phyloP scores from a whole-genome alignment of 1,140 invertebrate genomes.

The Macrobrachium nipponense region DNA sequence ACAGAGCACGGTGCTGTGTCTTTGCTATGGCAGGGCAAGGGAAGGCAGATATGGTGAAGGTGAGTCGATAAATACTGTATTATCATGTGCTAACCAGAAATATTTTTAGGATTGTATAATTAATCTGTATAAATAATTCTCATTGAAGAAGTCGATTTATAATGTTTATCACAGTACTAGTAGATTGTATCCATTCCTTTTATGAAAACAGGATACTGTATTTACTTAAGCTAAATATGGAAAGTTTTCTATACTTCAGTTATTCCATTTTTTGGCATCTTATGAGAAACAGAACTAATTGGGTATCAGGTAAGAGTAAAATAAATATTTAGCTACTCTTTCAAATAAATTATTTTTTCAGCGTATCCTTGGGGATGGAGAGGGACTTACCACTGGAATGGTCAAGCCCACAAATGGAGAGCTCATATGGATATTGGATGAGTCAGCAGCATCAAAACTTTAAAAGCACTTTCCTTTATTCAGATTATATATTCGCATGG shows the following conservation, averaged over 20 bases:
- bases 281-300: not conserved
- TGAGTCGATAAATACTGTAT: conserved; percentile 67
- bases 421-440: conserved; percentile 84
- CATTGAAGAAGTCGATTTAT: too few species aligned
- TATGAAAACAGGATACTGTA: too few species aligned
- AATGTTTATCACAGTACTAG: too few species aligned
- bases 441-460: conserved; percentile 74
- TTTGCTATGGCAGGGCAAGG: conserved; percentile 86
- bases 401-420: conserved; percentile 79
- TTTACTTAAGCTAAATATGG: not conserved
- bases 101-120: too few species aligned
- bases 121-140: too few species aligned
- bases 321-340: not conserved
- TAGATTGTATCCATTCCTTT: too few species aligned
- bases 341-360: conserved; percentile 69
- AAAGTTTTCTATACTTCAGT: not conserved
- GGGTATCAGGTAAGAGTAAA: not conserved
- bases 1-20: conserved; percentile 84
- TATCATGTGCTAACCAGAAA: too few species aligned
- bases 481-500: not conserved
- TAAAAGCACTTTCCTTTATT: not conserved
- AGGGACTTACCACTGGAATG: conserved; percentile 75
- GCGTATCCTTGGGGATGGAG: conserved; percentile 80
- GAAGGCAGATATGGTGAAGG: conserved; percentile 92
- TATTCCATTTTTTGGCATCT: not conserved